Conservation (phyloP, 2,888 invertebrate species). For the Amblyjoppa proteus region DNA sequence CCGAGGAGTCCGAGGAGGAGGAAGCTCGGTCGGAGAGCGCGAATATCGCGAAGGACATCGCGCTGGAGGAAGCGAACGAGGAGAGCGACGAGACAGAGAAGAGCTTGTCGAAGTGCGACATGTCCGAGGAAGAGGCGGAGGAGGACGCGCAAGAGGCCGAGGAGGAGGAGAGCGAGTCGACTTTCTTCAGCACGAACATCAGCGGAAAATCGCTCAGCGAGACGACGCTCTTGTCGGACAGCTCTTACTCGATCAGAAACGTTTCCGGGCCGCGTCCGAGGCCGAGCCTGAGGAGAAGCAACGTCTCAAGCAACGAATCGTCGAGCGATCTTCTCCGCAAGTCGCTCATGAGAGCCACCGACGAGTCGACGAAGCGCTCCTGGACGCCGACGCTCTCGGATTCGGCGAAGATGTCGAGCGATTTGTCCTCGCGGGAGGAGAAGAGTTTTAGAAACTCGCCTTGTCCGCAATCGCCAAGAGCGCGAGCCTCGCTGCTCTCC, state of each 20-base stretch:
- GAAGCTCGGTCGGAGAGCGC: neutral
- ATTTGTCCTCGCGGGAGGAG: neutral
- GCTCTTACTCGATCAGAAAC: conserved; percentile 58
- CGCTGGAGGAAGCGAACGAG: neutral
- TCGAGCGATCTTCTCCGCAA: conserved; percentile 33
- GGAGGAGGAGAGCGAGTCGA: conserved; percentile 62
- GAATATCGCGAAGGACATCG: neutral
- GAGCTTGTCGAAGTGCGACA: conserved; percentile 54
- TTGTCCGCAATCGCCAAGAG: neutral
- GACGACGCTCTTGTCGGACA: conserved; percentile 72
- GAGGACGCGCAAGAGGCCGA: conserved; percentile 57
- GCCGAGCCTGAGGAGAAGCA: conserved; percentile 77
- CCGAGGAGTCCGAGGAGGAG: conserved; percentile 48
- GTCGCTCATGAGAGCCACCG: conserved; percentile 13
- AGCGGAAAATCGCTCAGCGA: conserved; percentile 72
- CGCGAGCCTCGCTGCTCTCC: conserved; percentile 36
- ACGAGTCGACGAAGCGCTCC: conserved; percentile 28
- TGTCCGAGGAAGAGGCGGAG: conserved; percentile 24
- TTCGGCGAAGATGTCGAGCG: conserved; percentile 23
- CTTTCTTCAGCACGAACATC: conserved; percentile 71
- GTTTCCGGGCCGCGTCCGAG: conserved; percentile 77
- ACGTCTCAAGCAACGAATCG: conserved; percentile 59
- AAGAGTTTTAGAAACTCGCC: neutral
- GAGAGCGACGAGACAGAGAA: conserved; percentile 45
- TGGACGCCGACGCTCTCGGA: conserved; percentile 29